phyloP scores from a whole-genome alignment of 2,888 invertebrate genomes.

The Lycaena phlaeas region DNA sequence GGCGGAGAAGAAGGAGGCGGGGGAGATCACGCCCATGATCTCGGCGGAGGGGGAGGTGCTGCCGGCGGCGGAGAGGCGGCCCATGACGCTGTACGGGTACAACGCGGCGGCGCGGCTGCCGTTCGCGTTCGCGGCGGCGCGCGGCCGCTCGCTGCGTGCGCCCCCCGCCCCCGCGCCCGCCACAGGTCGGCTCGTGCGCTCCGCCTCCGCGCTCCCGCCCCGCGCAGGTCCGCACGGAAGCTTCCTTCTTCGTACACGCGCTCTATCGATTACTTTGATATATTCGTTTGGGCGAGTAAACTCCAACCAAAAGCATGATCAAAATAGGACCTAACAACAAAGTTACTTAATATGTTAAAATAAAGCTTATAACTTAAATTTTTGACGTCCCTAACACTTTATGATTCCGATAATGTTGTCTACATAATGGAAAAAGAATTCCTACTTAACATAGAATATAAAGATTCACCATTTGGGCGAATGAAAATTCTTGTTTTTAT shows the following conservation, averaged over 20 bases:
- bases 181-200: conserved; percentile 65
- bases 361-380: too few species aligned
- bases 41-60: conserved; percentile 49
- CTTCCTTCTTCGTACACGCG: conserved; percentile 18
- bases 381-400: too few species aligned
- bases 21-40: conserved; percentile 60
- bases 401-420: too few species aligned
- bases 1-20: conserved; percentile 47
- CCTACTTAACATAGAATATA: too few species aligned
- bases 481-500: too few species aligned
- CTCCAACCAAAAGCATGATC: too few species aligned
- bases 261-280: conserved; percentile 4
- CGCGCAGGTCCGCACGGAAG: conserved; percentile 52
- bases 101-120: conserved; percentile 65
- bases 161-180: conserved; percentile 31
- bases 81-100: conserved; percentile 68
- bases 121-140: conserved; percentile 61
- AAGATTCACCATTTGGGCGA: too few species aligned
- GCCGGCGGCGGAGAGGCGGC: conserved; percentile 50
- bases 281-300: not conserved
- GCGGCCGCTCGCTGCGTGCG: conserved; percentile 33
- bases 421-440: too few species aligned
- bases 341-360: too few species aligned
- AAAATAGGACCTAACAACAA: too few species aligned
- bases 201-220: conserved; percentile 44